phyloP scores from a whole-genome alignment of 2,797 vertebrate genomes.

The Apogon hyalosoma region DNA sequence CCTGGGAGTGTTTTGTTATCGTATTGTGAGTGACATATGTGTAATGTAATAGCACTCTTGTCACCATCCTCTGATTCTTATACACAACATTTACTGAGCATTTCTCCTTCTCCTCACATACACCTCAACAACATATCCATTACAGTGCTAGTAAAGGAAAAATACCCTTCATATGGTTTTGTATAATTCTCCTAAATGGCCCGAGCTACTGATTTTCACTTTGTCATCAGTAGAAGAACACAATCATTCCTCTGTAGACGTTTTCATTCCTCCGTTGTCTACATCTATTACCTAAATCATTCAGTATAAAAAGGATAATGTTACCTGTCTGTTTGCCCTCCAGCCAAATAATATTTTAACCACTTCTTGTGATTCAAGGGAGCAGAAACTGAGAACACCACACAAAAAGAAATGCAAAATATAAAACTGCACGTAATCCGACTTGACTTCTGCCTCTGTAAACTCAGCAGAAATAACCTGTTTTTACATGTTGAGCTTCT shows the following conservation, averaged over 20 bases:
- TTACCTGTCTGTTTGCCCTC: slow-evolving; percentile 44
- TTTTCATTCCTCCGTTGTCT: slow-evolving; percentile 20
- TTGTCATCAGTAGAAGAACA: slow-evolving; percentile 35
- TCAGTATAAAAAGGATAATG: slow-evolving; percentile 51
- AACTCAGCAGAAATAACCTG: slow-evolving; percentile 27
- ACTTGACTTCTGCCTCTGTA: slow-evolving; percentile 23
- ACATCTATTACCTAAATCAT: slow-evolving; percentile 37
- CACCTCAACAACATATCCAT: slow-evolving; percentile 26
- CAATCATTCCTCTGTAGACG: slow-evolving; percentile 24
- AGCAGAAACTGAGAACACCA: slow-evolving; percentile 41
- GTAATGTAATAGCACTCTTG: slow-evolving; percentile 58
- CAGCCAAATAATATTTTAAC: slow-evolving; percentile 57
- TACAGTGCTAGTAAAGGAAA: slow-evolving; percentile 37
- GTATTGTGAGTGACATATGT: slow-evolving; percentile 66
- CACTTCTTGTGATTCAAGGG: slow-evolving; percentile 39
- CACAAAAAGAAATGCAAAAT: slow-evolving; percentile 12
- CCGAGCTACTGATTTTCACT: slow-evolving; percentile 45
- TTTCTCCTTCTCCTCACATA: slow-evolving; percentile 43
- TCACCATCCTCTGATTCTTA: slow-evolving; percentile 54
- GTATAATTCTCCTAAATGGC: slow-evolving; percentile 48
- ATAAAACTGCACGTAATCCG: slow-evolving; percentile 25
- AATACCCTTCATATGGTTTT: slow-evolving; percentile 46
- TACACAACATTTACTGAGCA: slow-evolving; percentile 38
- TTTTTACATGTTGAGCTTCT: slow-evolving; percentile 29
- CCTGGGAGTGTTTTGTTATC: slow-evolving; percentile 64